phyloP scores from a whole-genome alignment of 2,113 vertebrate genomes.

The Nematolebias whitei region DNA sequence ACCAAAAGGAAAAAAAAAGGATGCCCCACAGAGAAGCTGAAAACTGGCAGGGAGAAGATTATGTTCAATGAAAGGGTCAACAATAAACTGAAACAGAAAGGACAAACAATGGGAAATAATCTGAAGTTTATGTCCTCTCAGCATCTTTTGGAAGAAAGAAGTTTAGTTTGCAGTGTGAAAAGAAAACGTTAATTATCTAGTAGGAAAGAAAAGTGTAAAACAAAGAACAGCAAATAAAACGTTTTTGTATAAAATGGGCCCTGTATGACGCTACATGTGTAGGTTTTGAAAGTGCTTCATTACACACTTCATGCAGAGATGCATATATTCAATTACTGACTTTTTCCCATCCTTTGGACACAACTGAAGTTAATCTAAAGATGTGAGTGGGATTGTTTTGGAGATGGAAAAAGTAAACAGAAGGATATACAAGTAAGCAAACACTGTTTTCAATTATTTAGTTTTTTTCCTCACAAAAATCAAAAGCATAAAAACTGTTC shows the following conservation, averaged over 20 bases:
- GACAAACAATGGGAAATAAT: background rate
- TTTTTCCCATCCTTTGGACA: background rate
- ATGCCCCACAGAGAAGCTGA: slow-evolving; percentile 23
- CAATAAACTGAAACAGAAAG: slow-evolving; percentile 33
- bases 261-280: background rate
- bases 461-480: background rate
- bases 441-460: no score
- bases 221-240: no score
- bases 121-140: slow-evolving; percentile 8
- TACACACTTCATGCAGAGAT: background rate
- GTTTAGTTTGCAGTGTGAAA: slow-evolving; percentile 34
- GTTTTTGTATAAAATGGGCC: background rate
- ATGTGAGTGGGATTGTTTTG: background rate
- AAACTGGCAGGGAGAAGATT: slow-evolving; percentile 14
- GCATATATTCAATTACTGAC: background rate
- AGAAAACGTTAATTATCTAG: slow-evolving; percentile 21
- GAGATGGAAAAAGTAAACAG: background rate
- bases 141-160: slow-evolving; percentile 24
- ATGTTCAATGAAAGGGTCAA: slow-evolving; percentile 1
- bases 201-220: background rate
- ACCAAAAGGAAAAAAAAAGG: slow-evolving; percentile 27
- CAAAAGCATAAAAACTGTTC: background rate
- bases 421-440: background rate
- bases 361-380: no score
- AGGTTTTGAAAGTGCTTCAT: background rate